Evolutionary conservation across 1,140 invertebrate species (phyloP).

Genomic region (Drusus annulatus): DNA sequence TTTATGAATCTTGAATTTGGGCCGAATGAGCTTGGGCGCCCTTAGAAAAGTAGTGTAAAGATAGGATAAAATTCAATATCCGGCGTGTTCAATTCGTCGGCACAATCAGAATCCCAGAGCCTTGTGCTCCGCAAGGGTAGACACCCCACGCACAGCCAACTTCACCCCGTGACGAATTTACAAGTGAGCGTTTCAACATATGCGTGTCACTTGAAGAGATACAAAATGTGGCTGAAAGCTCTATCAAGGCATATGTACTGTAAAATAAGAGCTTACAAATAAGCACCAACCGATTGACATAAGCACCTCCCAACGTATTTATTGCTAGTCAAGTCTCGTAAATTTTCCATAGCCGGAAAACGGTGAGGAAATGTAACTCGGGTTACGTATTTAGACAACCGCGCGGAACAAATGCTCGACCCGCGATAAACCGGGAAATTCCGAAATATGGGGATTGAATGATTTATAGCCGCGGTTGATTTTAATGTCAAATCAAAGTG

Average conservation of each 20-base stretch:
- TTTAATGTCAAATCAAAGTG: conserved; percentile 12
- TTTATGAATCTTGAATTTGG: too few relatives aligned
- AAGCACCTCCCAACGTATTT: too few relatives aligned
- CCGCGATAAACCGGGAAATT: neutral
- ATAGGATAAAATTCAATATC: neutral
- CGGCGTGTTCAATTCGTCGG: neutral
- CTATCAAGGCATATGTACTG: neutral
- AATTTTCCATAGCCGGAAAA: conserved; percentile 7
- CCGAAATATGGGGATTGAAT: neutral
- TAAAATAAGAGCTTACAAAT: too few relatives aligned
- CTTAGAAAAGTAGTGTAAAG: too few relatives aligned
- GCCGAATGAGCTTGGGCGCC: too few relatives aligned
- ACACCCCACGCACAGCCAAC: neutral
- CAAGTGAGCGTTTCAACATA: conserved; percentile 4
- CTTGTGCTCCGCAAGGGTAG: neutral
- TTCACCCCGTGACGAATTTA: neutral
- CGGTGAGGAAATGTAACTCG: neutral
- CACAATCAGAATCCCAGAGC: neutral
- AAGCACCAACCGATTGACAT: too few relatives aligned
- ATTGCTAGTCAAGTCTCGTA: neutral
- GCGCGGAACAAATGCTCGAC: too few relatives aligned
- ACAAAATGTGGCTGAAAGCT: neutral
- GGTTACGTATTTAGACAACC: neutral
- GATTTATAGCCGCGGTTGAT: neutral
- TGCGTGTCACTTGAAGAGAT: conserved; percentile 11